These are phyloP conservation scores for human DNA, from an alignment of 2,113 vertebrate species.

Conservation along the genomic window GRCh38 chr2:65725001-65725500, in stretches of 20 bases:
- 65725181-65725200: not conserved
- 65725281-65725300: not conserved
- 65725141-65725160: slow-evolving; percentile 3
- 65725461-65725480: not conserved
- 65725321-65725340: not conserved
- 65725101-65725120: not conserved
- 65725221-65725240: not conserved
- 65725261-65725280: not conserved
- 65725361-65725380: not conserved
- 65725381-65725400: not conserved
- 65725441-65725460: not conserved
- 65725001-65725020: not conserved
- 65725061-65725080: not conserved
- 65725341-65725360: not conserved
- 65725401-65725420: not conserved
- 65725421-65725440: not conserved
- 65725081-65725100: not conserved
- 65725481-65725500: not conserved
- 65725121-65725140: not conserved
- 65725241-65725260: not conserved
- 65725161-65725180: not conserved
- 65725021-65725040: not conserved
- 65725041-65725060: not conserved
- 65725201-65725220: not conserved
- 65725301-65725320: not conserved